These are phyloP conservation scores for Drosophila tani DNA, from an alignment of 1,140 invertebrate genomes.

Conservation along the genomic window DNA sequence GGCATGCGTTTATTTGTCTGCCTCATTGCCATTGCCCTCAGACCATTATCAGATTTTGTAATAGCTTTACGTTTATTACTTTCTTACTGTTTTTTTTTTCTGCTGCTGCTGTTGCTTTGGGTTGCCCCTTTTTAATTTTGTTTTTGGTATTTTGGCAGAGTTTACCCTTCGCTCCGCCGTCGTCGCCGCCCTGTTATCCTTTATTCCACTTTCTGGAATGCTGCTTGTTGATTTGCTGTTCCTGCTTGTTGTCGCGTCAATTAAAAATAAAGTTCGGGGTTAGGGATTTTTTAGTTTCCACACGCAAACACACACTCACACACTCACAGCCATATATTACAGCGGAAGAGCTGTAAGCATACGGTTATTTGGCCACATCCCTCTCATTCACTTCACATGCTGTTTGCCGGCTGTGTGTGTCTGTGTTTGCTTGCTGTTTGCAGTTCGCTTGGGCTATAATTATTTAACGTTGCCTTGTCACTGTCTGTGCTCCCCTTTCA, in stretches of 20 bases:
- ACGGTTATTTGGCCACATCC: constrained; percentile 53
- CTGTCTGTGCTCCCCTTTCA: constrained; percentile 41
- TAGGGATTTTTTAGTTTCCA: constrained; percentile 36
- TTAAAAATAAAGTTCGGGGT: constrained; percentile 49
- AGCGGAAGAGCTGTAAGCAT: constrained; percentile 5
- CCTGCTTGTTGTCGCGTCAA: constrained; percentile 53
- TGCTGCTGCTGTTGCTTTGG: constrained; percentile 19
- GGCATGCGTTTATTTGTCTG: constrained; percentile 67
- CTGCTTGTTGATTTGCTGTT: constrained; percentile 75
- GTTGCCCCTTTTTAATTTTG: constrained; percentile 61
- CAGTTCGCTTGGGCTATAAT: constrained; percentile 80
- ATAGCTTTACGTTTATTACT: constrained; percentile 84
- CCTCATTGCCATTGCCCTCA: constrained; percentile 72
- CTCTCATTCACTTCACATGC: constrained; percentile 14
- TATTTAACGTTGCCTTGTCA: constrained; percentile 79
- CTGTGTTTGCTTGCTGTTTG: constrained; percentile 56
- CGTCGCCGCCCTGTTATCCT: not conserved
- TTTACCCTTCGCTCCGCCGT: constrained; percentile 25
- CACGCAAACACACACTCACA: not conserved
- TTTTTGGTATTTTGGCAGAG: constrained; percentile 66
- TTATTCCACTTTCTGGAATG: constrained; percentile 2
- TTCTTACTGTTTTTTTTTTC: constrained; percentile 72
- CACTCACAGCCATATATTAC: not conserved
- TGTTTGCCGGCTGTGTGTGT: constrained; percentile 13
- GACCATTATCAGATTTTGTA: constrained; percentile 83